Conservation (phyloP, 2,888 invertebrate genomes). For the Tachina fera region DNA sequence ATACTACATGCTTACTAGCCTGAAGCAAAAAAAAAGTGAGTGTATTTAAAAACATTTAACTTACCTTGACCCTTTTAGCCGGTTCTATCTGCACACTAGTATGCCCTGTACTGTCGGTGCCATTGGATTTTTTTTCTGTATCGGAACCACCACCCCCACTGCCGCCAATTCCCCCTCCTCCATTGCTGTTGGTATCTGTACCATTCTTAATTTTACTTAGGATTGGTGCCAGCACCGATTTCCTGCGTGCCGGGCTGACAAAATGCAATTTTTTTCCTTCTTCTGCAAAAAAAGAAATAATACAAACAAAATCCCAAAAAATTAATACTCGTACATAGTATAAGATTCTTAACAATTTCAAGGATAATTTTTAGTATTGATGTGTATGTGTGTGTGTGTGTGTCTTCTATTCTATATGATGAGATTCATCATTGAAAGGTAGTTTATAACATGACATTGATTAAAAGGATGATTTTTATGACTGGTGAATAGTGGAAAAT, state of each 20-base stretch:
- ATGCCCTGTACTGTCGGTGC: conserved; percentile 77
- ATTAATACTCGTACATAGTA: not conserved
- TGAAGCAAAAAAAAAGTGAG: conserved; percentile 20
- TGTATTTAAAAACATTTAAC: conserved; percentile 26
- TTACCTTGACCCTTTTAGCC: conserved; percentile 82
- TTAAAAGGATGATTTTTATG: conserved; percentile 53
- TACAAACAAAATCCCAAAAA: not conserved
- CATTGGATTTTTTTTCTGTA: conserved; percentile 77
- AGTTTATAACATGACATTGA: conserved; percentile 55
- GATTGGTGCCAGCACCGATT: conserved; percentile 81
- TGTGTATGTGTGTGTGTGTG: not conserved
- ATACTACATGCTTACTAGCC: not conserved
- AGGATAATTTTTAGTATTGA: conserved; percentile 20
- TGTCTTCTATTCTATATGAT: conserved; percentile 15
- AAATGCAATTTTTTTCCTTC: conserved; percentile 83
- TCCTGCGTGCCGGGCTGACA: conserved; percentile 81
- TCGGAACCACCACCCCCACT: conserved; percentile 65
- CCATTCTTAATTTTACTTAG: conserved; percentile 82
- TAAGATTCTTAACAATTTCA: conserved; percentile 33
- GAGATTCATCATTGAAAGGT: not conserved
- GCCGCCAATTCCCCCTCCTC: conserved; percentile 59
- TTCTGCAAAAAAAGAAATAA: conserved; percentile 74
- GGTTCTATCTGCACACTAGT: conserved; percentile 81
- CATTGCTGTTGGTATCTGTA: conserved; percentile 74
- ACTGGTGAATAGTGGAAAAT: conserved; percentile 65